A percentile compares a stretch with the other conserved stretches of the same genome.
These are phyloP conservation scores for Herminia tarsipennalis DNA, from an alignment of 2,888 invertebrate genomes.

Conservation along the genomic window DNA sequence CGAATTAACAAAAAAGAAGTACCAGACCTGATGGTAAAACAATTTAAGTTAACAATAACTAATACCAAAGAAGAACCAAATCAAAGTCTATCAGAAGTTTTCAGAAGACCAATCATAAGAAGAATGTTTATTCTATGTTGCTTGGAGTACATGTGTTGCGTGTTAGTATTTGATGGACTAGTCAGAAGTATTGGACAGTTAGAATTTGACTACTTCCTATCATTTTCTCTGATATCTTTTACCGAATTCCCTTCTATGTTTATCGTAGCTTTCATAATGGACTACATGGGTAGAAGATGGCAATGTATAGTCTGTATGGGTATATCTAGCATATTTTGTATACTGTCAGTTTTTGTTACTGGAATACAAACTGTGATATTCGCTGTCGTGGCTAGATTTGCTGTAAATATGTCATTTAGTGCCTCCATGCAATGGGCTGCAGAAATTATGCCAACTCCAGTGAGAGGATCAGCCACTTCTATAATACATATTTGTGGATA, in stretches of 20 bases:
- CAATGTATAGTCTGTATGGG: constrained; percentile 51
- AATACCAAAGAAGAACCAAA: constrained; percentile 46
- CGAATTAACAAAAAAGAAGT: constrained; percentile 61
- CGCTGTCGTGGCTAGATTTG: constrained; percentile 62
- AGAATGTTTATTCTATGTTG: constrained; percentile 57
- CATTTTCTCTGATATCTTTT: constrained; percentile 64
- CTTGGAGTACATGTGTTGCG: constrained; percentile 60
- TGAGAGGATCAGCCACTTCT: constrained; percentile 63
- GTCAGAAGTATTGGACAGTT: constrained; percentile 61
- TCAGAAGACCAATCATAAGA: constrained; percentile 53
- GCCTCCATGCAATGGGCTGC: constrained; percentile 63
- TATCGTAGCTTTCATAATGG: constrained; percentile 60
- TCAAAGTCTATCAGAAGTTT: constrained; percentile 51
- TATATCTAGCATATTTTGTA: constrained; percentile 52
- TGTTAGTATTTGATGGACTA: constrained; percentile 61
- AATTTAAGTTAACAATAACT: constrained; percentile 50
- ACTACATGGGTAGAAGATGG: constrained; percentile 65
- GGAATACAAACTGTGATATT: constrained; percentile 56
- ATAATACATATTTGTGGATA: constrained; percentile 63
- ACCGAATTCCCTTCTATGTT: constrained; percentile 66
- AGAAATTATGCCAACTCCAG: constrained; percentile 62
- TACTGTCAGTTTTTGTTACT: constrained; percentile 52
- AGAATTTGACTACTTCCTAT: constrained; percentile 63
- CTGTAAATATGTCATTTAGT: constrained; percentile 59
- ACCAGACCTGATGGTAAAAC: constrained; percentile 49